Conservation (phyloP, 2,113 vertebrate genomes). For the Phrynocephalus versicolor region DNA sequence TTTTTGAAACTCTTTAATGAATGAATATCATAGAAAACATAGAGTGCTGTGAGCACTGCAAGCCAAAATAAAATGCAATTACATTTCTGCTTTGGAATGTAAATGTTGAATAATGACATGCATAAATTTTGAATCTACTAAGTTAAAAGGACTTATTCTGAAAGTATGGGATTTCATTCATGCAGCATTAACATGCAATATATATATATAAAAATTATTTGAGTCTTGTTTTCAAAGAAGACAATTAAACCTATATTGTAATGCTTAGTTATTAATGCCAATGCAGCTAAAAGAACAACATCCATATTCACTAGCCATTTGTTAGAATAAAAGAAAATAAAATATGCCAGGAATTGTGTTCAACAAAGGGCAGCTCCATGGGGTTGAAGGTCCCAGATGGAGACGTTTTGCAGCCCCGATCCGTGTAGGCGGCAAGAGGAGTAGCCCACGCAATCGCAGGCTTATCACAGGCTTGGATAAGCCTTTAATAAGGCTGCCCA, state of each 20-base stretch:
- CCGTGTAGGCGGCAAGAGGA: too few species aligned
- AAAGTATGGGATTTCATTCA: conserved; percentile 7
- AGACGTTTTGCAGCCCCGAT: too few species aligned
- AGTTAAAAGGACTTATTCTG: conserved; percentile 30
- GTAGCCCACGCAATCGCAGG: too few species aligned
- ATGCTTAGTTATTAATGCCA: not conserved
- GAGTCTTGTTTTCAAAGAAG: conserved; percentile 27
- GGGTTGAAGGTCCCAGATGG: too few species aligned
- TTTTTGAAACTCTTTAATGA: conserved; percentile 53
- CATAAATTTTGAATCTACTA: conserved; percentile 17
- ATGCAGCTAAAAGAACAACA: not conserved
- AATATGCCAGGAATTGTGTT: not conserved
- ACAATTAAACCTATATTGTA: conserved; percentile 2
- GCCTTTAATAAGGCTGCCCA: too few species aligned
- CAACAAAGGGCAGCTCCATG: not conserved
- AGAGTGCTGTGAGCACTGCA: conserved; percentile 25
- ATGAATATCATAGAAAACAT: conserved; percentile 26
- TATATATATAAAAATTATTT: conserved; percentile 27
- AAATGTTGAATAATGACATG: conserved; percentile 26
- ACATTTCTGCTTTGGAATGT: conserved; percentile 32
- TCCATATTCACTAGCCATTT: not conserved
- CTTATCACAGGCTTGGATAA: too few species aligned
- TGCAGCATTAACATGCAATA: conserved; percentile 22
- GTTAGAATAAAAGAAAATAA: not conserved
- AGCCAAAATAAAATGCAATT: conserved; percentile 42